These are phyloP conservation scores for Aurelia sp. DNA, from an alignment of 30 jellyfish, hydroid and myxozoan species.

Conservation along the genomic window DNA sequence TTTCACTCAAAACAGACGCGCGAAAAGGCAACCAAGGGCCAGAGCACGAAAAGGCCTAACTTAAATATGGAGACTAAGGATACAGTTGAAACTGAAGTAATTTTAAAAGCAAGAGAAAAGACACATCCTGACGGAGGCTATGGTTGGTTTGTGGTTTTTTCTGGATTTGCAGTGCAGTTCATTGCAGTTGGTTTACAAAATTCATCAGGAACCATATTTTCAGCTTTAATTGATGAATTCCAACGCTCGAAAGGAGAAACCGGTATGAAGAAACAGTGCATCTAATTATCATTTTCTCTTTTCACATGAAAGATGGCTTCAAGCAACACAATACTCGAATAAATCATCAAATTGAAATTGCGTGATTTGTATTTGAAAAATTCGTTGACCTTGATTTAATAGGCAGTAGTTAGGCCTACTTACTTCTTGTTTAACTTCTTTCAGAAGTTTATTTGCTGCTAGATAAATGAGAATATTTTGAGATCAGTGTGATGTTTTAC, in stretches of 20 bases:
- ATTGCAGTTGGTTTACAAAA: conserved; percentile 90
- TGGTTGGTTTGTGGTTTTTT: conserved; percentile 93
- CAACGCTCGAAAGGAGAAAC: conserved; percentile 91
- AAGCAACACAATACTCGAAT: too few species aligned
- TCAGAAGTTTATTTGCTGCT: too few species aligned
- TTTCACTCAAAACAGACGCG: conserved; percentile 24
- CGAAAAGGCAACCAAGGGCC: neutral
- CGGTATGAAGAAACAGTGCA: conserved; percentile 36
- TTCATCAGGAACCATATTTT: conserved; percentile 94
- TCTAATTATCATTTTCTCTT: too few species aligned
- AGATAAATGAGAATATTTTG: too few species aligned
- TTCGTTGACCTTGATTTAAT: too few species aligned
- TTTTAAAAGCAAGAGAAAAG: conserved; percentile 26
- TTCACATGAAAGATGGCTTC: too few species aligned
- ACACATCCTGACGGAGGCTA: conserved; percentile 99
- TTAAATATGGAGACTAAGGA: conserved; percentile 15
- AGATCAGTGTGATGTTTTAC: too few species aligned
- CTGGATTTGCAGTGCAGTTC: conserved; percentile 91
- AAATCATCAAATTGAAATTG: too few species aligned
- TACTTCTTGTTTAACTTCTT: too few species aligned
- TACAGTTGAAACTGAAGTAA: conserved; percentile 23
- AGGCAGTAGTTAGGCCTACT: too few species aligned
- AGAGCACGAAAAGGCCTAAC: neutral
- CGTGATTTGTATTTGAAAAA: too few species aligned
- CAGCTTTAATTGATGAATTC: conserved; percentile 79